Evolutionary conservation across 1,140 invertebrate species (phyloP).

Genomic region (Augochlora pura): DNA sequence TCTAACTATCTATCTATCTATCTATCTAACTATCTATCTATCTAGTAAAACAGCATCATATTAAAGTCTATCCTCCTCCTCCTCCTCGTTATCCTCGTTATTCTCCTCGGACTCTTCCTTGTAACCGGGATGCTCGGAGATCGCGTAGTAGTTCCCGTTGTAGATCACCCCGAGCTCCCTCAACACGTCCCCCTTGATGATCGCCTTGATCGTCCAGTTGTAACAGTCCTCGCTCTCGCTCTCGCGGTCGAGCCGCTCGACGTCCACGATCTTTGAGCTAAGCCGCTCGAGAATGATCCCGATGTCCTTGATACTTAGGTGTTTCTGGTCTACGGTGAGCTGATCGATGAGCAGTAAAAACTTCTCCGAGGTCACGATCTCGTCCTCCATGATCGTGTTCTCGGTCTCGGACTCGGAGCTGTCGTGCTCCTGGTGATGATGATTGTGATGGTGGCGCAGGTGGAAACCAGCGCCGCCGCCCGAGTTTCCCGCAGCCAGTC

Average conservation of each 20-base stretch:
- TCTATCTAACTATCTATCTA: constrained; percentile 55
- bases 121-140: constrained; percentile 95
- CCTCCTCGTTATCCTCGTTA: constrained; percentile 89
- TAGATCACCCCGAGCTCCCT: constrained; percentile 95
- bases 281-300: constrained; percentile 95
- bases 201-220: constrained; percentile 96
- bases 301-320: constrained; percentile 95
- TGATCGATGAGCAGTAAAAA: constrained; percentile 96
- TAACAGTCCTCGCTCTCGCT: constrained; percentile 95
- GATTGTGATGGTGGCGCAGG: constrained; percentile 72
- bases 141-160: constrained; percentile 96
- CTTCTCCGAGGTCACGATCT: constrained; percentile 92
- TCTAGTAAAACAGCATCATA: constrained; percentile 75
- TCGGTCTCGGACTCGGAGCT: constrained; percentile 95
- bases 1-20: constrained; percentile 71
- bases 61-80: constrained; percentile 90
- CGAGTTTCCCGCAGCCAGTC: constrained; percentile 70
- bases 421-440: constrained; percentile 84
- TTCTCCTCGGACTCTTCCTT: constrained; percentile 92
- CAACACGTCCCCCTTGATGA: constrained; percentile 93
- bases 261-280: constrained; percentile 95
- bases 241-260: constrained; percentile 93
- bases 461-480: constrained; percentile 75
- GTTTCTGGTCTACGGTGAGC: constrained; percentile 93
- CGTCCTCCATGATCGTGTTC: constrained; percentile 94